phyloP scores from a whole-genome alignment of 2,888 invertebrate genomes.

The Amiota communis region DNA sequence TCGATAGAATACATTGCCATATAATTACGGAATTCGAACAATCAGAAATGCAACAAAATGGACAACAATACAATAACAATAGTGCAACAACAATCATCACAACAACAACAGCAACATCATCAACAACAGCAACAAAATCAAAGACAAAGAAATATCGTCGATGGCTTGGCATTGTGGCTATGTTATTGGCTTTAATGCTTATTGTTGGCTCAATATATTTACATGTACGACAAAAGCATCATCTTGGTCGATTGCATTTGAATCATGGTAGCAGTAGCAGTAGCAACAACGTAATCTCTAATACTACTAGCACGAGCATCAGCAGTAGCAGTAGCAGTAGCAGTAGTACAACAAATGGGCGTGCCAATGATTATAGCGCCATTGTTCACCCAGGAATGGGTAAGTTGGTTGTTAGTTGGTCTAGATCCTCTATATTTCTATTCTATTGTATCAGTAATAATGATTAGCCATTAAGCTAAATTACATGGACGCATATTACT shows the following conservation, averaged over 20 bases:
- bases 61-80: constrained; percentile 19
- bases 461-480: too few relatives aligned
- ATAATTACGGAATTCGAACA: constrained; percentile 14
- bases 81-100: constrained; percentile 25
- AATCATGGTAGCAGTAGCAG: constrained; percentile 20
- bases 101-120: neutral
- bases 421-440: too few relatives aligned
- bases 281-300: too few relatives aligned
- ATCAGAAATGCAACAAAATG: constrained; percentile 30
- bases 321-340: neutral
- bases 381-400: constrained; percentile 44
- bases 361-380: neutral
- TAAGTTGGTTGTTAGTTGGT: constrained; percentile 28
- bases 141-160: constrained; percentile 37
- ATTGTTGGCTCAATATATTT: constrained; percentile 60
- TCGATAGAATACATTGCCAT: neutral
- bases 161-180: constrained; percentile 47
- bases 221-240: constrained; percentile 58
- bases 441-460: too few relatives aligned
- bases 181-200: constrained; percentile 56
- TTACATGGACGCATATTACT: too few relatives aligned
- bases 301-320: neutral
- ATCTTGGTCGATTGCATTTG: constrained; percentile 57
- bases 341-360: too few relatives aligned
- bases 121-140: neutral